Base-by-base conservation (phyloP, 2,888 invertebrate species). In the Vannuccia rotundouncinata region DNA sequence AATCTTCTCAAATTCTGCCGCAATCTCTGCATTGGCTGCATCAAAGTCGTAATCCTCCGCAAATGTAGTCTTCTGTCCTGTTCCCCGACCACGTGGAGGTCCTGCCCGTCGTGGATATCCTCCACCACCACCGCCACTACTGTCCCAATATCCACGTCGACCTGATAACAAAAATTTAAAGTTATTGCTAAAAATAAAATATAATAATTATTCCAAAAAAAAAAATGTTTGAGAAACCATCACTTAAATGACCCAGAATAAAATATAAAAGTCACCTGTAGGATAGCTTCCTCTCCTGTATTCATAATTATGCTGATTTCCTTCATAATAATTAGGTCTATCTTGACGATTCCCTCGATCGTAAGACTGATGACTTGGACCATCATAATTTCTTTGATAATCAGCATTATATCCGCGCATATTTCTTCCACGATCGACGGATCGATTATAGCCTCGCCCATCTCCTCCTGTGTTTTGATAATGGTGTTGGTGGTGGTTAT, bases 1-100 rank as follows among this genome's bases (percentile, higher is more conserved):
- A n/a, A 73, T 73, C n/a, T 73, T 73, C 74, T 73, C 74, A 10
- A 73, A 73, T 73, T 73, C 74, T 13, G 74, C 74, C 2, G 74
- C 74, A 73, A 73, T n/a, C 74, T 73, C 22, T 13, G 74, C 74
- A 73, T 73, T 73, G 27, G 74, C 74, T 13, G 22, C 10, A 5
- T 73, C 74, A 73, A 22, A 73, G 27, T 73, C 74, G 27, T 73
- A 73, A 13, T 73, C 74, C 27, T 73, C 74, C 5, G 22, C 27
- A 22, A 73, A 73, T 5, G 22, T 73, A 10, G 74, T 73, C 27
- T n/a, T n/a, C 22, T 73, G 74, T 13, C 10, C 22, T 10, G 22
- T 22, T 73, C 22, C 22, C 10, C 27, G 45, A 13, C 45, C 45
- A 5, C 45, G 2, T 73, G 74, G 22, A 5, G 10, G 5, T 13